phyloP scores from a whole-genome alignment of 1,140 invertebrate genomes.

The Parasteatoda tepidariorum region DNA sequence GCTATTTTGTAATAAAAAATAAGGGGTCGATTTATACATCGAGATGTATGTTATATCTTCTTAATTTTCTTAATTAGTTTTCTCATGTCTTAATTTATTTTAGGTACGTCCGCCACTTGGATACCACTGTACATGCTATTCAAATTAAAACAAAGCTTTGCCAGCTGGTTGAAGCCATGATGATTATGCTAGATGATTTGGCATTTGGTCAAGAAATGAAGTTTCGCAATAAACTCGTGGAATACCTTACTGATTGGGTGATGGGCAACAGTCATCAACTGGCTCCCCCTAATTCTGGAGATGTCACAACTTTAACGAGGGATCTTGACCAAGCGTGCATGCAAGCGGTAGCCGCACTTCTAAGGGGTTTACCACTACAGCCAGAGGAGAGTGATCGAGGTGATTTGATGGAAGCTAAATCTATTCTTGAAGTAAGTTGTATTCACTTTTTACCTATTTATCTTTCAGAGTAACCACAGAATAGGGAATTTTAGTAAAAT shows the following conservation, averaged over 20 bases:
- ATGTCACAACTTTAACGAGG: conserved; percentile 82
- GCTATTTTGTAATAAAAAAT: too few species aligned
- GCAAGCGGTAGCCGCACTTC: conserved; percentile 94
- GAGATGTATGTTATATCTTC: too few species aligned
- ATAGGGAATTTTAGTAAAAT: background rate
- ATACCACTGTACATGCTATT: conserved; percentile 92
- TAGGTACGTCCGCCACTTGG: conserved; percentile 93
- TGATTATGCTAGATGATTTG: conserved; percentile 92
- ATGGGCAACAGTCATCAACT: conserved; percentile 94
- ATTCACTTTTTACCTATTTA: conserved; percentile 53
- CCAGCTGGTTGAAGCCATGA: conserved; percentile 96
- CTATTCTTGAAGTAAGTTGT: conserved; percentile 87
- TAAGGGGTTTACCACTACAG: conserved; percentile 92
- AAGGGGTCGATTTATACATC: too few species aligned
- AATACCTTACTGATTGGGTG: conserved; percentile 98
- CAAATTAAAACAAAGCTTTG: conserved; percentile 97
- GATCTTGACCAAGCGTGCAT: conserved; percentile 97
- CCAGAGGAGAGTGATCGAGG: conserved; percentile 97
- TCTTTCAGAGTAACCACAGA: background rate
- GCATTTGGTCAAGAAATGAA: conserved; percentile 99
- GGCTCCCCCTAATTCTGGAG: conserved; percentile 79
- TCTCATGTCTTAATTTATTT: too few species aligned
- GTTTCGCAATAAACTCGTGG: conserved; percentile 94
- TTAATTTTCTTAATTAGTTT: too few species aligned
- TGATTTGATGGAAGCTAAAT: conserved; percentile 98